These are phyloP conservation scores for Scaptomyza hsui DNA, from an alignment of 1,140 invertebrate genomes.

Conservation along the genomic window DNA sequence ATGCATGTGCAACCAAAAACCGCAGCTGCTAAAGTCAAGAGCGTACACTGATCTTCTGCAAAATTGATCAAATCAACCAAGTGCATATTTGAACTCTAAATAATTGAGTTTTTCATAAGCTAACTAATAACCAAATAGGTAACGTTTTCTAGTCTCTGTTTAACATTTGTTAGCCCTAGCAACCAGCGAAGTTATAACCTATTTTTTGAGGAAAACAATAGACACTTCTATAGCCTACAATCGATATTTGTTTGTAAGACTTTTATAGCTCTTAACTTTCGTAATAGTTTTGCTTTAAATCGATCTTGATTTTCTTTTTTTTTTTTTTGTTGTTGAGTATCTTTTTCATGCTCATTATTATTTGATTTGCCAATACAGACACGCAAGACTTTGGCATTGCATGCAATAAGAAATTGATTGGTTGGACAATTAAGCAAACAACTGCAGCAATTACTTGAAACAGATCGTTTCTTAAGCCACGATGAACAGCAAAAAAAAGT, in stretches of 20 bases:
- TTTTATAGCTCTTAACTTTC: too few species aligned
- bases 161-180: too few species aligned
- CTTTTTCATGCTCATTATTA: not conserved
- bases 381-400: conserved; percentile 13
- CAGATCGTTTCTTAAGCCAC: conserved; percentile 1
- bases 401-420: conserved; percentile 19
- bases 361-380: not conserved
- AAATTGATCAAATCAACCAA: not conserved
- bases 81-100: too few species aligned
- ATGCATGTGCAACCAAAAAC: conserved; percentile 23
- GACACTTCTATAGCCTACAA: too few species aligned
- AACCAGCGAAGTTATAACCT: too few species aligned
- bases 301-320: not conserved
- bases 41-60: not conserved
- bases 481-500: conserved; percentile 2
- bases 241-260: too few species aligned
- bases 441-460: not conserved
- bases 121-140: too few species aligned
- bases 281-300: not conserved
- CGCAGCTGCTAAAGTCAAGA: conserved; percentile 31
- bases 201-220: too few species aligned
- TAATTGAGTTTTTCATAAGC: too few species aligned
- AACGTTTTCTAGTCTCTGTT: too few species aligned
- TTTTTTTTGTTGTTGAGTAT: not conserved
- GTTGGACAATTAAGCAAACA: not conserved